phyloP scores from a whole-genome alignment of 1,140 invertebrate genomes.

The Eupristina koningsbergeri region DNA sequence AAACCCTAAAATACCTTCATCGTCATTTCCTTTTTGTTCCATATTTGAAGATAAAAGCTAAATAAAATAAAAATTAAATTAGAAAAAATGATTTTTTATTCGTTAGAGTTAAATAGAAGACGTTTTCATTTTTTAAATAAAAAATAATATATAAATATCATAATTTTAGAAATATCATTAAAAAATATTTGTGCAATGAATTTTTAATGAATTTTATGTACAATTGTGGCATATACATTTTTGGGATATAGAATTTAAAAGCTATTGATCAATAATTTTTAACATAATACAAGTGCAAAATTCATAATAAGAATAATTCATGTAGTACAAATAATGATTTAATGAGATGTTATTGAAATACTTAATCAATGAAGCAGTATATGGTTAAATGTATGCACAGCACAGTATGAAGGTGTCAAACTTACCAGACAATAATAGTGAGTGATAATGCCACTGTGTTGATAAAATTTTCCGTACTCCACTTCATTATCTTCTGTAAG shows the following conservation, averaged over 20 bases:
- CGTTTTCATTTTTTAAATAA: too few relatives aligned
- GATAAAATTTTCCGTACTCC: conserved; percentile 73
- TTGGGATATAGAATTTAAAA: too few relatives aligned
- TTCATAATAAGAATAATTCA: background rate
- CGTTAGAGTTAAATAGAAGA: too few relatives aligned
- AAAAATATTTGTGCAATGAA: too few relatives aligned
- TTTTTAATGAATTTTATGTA: too few relatives aligned
- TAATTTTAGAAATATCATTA: too few relatives aligned
- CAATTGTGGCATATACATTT: too few relatives aligned
- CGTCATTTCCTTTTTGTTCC: conserved; percentile 75
- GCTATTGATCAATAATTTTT: too few relatives aligned
- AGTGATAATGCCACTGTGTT: conserved; percentile 69
- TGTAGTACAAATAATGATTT: too few relatives aligned
- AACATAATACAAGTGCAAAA: background rate
- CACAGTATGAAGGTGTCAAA: background rate
- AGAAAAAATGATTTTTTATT: too few relatives aligned
- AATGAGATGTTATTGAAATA: too few relatives aligned
- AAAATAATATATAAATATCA: conserved; percentile 5
- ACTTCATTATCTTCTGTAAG: conserved; percentile 70
- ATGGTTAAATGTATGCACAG: too few relatives aligned
- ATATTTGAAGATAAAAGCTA: conserved; percentile 79
- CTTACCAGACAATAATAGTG: conserved; percentile 76
- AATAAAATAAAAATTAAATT: conserved; percentile 54
- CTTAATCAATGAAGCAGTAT: background rate
- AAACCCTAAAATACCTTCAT: conserved; percentile 79